Evolutionary conservation across 2,797 vertebrate species (phyloP).

Genomic region (Salarias fasciatus): DNA sequence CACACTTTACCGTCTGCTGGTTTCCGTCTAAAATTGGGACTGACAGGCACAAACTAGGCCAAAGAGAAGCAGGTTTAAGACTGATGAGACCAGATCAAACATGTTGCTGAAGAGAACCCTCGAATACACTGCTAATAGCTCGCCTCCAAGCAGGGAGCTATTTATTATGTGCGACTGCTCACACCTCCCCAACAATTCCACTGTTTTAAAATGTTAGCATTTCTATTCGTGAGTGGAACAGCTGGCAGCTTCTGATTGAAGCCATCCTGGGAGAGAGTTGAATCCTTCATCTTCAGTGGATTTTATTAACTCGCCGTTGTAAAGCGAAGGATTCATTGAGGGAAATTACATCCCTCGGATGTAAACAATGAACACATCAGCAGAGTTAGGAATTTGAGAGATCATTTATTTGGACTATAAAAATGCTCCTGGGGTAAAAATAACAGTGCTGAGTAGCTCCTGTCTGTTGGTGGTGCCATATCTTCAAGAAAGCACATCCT

Average conservation of each 20-base stretch:
- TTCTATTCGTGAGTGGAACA: conserved; percentile 12
- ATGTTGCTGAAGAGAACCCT: neutral
- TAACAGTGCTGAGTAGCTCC: neutral
- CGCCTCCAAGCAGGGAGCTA: conserved; percentile 24
- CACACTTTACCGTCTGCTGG: conserved; percentile 27
- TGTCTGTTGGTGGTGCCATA: neutral
- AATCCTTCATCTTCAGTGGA: conserved; percentile 8
- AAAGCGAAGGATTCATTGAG: conserved; percentile 26
- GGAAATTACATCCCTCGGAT: conserved; percentile 31
- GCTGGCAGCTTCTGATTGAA: conserved; percentile 16
- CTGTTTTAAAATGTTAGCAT: conserved; percentile 7
- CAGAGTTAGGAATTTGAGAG: neutral
- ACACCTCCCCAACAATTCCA: conserved; percentile 27
- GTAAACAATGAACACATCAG: conserved; percentile 28
- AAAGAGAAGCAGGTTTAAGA: conserved; percentile 54
- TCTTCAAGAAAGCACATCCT: no score
- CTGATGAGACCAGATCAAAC: conserved; percentile 44
- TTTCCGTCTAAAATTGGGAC: conserved; percentile 39
- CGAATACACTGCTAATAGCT: conserved; percentile 16
- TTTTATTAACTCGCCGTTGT: conserved; percentile 32
- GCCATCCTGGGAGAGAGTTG: conserved; percentile 6
- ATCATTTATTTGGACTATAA: conserved; percentile 14
- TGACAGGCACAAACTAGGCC: conserved; percentile 60
- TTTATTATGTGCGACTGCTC: conserved; percentile 39
- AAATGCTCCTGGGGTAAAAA: conserved; percentile 13